Base-by-base conservation (phyloP, 2,888 invertebrate genomes). In the Leptogaster cylindrica region DNA sequence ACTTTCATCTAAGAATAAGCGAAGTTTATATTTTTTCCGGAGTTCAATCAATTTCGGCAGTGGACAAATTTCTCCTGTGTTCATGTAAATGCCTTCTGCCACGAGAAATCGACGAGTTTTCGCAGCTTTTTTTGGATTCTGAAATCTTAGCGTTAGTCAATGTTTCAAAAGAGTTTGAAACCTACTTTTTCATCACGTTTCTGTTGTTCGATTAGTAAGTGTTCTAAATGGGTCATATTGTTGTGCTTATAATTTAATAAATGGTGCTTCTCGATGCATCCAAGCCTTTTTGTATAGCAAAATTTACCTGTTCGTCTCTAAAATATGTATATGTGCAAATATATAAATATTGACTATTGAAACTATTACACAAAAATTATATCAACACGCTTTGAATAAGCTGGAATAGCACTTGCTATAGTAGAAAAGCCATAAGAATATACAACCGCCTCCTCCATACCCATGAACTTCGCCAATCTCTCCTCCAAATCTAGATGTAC, bases 401-500 rank as follows among this genome's bases (percentile, higher is more conserved):
- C 93, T 1, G 96, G 93, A 75, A 98, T 95, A 1, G 96, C 96
- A 77, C 95, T 96, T 0, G 97, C 91, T 50, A 96, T 86, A 0
- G 97, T 93, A 0, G 95, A 93, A 78, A 97, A 98, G 0, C 96
- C 97, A 78, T 97, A 98, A 0, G 97, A 95, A 78, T 98, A 98
- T 3, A 97, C 88, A 71, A 95, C 92, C 0, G 95, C 91, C 76
- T 97, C 96, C 79, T 97, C 96, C 72, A 89, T 87, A 28, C 87
- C 83, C 84, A 96, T 86, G 77, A 95, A 97, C 69, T 88, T 86
- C 0, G 95, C 93, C 52, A 97, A 79, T 16, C 88, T 86, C 73
- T 93, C 89, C 79, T 98, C 98, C 28, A 96, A 81, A 70, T 91
- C 88, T 61, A 96, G 82, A 80, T 97, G 97, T 2, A 95, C 92